Conservation (phyloP, 2,797 vertebrate species). For the Siniperca scherzeri region DNA sequence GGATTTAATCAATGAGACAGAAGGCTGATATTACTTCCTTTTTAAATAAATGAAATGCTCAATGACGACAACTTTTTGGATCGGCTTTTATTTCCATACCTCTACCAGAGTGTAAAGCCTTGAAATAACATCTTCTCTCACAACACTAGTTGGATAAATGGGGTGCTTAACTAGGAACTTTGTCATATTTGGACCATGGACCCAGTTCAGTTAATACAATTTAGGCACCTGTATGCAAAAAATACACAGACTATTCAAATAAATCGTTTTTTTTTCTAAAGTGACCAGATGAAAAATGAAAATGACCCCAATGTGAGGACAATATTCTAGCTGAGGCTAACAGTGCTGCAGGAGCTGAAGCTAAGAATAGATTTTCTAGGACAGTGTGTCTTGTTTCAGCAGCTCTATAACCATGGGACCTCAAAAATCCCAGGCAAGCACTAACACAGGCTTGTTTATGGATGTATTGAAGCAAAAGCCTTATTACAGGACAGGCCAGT, state of each 20-base stretch:
- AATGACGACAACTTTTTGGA: background rate
- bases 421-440: constrained; percentile 62
- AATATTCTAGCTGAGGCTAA: constrained; percentile 52
- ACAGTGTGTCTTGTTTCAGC: constrained; percentile 77
- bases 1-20: constrained; percentile 19
- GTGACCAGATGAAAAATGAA: constrained; percentile 46
- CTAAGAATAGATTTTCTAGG: constrained; percentile 82
- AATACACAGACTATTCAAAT: background rate
- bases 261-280: constrained; percentile 29
- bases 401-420: constrained; percentile 68
- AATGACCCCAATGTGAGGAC: constrained; percentile 51
- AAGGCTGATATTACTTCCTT: constrained; percentile 8
- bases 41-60: background rate
- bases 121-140: constrained; percentile 8
- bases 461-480: constrained; percentile 44
- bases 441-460: constrained; percentile 57
- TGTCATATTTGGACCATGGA: background rate
- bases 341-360: constrained; percentile 62
- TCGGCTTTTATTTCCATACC: background rate
- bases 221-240: background rate
- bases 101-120: constrained; percentile 4
- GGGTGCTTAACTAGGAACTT: background rate
- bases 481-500: constrained; percentile 38
- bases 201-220: background rate
- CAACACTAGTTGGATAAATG: constrained; percentile 12